phyloP scores from a whole-genome alignment of 2,888 invertebrate genomes.

The Drosophila subquinaria region DNA sequence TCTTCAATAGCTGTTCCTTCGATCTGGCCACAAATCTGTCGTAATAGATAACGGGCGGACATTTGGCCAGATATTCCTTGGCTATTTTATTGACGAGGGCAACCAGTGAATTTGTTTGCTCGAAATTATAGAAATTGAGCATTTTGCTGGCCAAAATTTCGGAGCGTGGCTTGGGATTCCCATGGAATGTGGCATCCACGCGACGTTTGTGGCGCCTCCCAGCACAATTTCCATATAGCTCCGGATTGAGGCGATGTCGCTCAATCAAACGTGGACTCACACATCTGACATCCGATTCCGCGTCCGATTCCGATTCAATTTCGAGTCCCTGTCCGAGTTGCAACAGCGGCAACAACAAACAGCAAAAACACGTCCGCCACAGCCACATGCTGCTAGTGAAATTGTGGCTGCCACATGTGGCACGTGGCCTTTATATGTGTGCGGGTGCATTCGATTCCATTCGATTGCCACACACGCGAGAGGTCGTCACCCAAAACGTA shows the following conservation, averaged over 20 bases:
- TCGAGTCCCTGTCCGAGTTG: neutral
- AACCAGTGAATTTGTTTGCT: constrained; percentile 88
- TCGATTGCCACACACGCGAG: constrained; percentile 39
- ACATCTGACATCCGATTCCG: constrained; percentile 26
- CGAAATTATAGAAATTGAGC: constrained; percentile 82
- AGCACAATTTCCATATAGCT: constrained; percentile 45
- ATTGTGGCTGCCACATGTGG: neutral
- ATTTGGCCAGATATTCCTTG: constrained; percentile 88
- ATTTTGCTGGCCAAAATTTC: constrained; percentile 87
- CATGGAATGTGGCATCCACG: constrained; percentile 87
- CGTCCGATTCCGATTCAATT: neutral
- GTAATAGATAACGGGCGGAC: constrained; percentile 89
- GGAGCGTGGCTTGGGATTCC: constrained; percentile 87
- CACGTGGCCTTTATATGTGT: constrained; percentile 28
- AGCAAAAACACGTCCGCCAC: constrained; percentile 22
- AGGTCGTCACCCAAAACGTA: constrained; percentile 39
- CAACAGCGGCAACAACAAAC: constrained; percentile 16
- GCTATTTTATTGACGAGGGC: constrained; percentile 88
- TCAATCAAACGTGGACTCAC: constrained; percentile 53
- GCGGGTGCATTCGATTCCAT: neutral
- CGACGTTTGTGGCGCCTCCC: constrained; percentile 78
- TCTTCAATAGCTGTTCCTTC: constrained; percentile 87
- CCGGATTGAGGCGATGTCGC: constrained; percentile 49
- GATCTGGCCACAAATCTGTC: constrained; percentile 87
- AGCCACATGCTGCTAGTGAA: constrained; percentile 24